Evolutionary conservation across 2,888 invertebrate species (phyloP), one percentile per base, ranked within the genome.

Genomic region (Clunio marinus): DNA sequence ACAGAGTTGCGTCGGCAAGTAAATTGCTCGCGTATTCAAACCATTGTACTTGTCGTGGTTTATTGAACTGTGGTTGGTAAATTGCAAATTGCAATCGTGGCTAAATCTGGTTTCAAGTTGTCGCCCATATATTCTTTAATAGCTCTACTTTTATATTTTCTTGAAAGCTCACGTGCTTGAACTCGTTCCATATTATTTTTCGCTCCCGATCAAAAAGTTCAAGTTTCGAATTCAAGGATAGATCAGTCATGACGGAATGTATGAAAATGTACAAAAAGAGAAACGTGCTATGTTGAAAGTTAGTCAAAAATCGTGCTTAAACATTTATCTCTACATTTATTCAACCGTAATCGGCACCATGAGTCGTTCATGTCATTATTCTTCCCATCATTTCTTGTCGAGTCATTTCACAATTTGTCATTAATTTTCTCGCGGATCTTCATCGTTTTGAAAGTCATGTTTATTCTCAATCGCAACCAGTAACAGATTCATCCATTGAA

Each of bases 331-430:
- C 32, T 5, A n/a, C n/a, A n/a, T n/a, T n/a, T n/a, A n/a, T n/a
- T n/a, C n/a, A n/a, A n/a, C n/a, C n/a, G n/a, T n/a, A n/a, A n/a
- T n/a, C n/a, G n/a, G n/a, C n/a, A n/a, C n/a, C n/a, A n/a, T 8
- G 32, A 32, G 10, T 41, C 41, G 41, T n/a, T 10, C 10, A 41
- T n/a, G n/a, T 41, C n/a, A 2, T 15, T 41, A 13, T 41, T 41
- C 41, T 32, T 10, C 41, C 2, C 10, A 41, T 41, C 41, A 41
- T 41, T n/a, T n/a, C n/a, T n/a, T n/a, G n/a, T n/a, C n/a, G n/a
- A n/a, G n/a, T n/a, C n/a, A n/a, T n/a, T n/a, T 41, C 41, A n/a
- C 41, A 41, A 41, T 41, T 41, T 41, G 41, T 41, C 41, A 41
- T 41, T 15, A 41, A n/a, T 41, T 41, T 41, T n/a, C 15, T 41